A percentile compares a stretch with the other conserved stretches of the same genome.
Conservation (phyloP, 2,797 vertebrate species). For the Varecia variegata region DNA sequence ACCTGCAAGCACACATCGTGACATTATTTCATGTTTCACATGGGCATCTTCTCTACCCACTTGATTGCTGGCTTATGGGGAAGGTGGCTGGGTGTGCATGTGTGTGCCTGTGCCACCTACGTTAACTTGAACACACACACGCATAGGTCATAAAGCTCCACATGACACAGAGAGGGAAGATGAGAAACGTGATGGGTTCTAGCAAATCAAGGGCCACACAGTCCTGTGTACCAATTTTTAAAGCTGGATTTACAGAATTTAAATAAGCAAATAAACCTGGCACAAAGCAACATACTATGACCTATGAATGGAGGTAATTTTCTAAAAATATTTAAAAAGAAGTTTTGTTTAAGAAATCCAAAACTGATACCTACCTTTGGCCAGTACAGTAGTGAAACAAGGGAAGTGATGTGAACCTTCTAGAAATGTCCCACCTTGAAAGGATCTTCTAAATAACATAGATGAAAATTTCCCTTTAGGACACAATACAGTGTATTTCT, state of each 20-base stretch:
- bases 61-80: not conserved
- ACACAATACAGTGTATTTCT: not conserved
- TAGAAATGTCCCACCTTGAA: not conserved
- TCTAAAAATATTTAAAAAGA: constrained; percentile 15
- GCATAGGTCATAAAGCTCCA: not conserved
- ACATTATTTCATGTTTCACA: not conserved
- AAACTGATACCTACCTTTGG: not conserved
- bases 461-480: not conserved
- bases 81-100: not conserved
- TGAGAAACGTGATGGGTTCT: not conserved
- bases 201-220: not conserved
- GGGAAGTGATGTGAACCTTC: not conserved
- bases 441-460: not conserved
- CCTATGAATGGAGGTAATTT: not conserved
- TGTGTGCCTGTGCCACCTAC: not conserved
- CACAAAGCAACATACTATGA: not conserved
- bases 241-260: not conserved
- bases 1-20: not conserved
- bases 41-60: not conserved
- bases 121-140: not conserved
- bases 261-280: not conserved
- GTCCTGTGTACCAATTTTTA: not conserved
- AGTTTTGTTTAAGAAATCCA: not conserved
- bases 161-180: not conserved
- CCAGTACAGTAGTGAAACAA: not conserved